These are phyloP conservation scores for Arbacia lixula DNA, from an alignment of 53 echinoderm and acorn worm species.

Conservation along the genomic window DNA sequence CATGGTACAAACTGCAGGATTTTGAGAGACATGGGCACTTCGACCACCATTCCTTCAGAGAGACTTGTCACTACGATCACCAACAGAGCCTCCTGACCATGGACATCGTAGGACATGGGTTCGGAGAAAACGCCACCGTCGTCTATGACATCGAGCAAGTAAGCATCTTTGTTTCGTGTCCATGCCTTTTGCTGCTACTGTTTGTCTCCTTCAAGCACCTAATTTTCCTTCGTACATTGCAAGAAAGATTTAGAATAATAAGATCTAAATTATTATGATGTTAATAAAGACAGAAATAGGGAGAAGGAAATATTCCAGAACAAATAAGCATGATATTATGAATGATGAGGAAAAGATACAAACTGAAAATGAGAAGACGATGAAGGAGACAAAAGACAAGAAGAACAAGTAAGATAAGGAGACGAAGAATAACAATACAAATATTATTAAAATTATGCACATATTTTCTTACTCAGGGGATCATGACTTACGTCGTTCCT, in stretches of 20 bases:
- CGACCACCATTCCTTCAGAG: neutral
- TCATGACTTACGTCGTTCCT: neutral
- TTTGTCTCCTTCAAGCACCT: too few relatives aligned
- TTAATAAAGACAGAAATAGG: neutral
- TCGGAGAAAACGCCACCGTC: neutral
- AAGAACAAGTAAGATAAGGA: too few relatives aligned
- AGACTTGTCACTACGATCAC: constrained; percentile 1
- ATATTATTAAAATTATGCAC: too few relatives aligned
- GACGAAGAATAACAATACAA: too few relatives aligned
- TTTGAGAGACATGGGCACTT: neutral
- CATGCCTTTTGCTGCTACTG: too few relatives aligned
- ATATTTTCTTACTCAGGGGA: neutral
- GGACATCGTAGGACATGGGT: neutral
- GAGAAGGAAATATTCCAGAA: neutral
- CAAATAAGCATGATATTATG: neutral
- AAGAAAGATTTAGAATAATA: neutral
- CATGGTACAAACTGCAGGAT: neutral
- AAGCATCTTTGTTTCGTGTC: too few relatives aligned
- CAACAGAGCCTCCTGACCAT: neutral
- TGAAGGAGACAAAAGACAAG: neutral
- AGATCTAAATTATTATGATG: constrained; percentile 14
- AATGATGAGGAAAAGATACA: constrained; percentile 9
- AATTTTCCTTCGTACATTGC: too few relatives aligned
- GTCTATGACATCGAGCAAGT: neutral
- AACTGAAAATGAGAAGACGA: constrained; percentile 14